These are phyloP conservation scores for Serilophus lunatus DNA, from an alignment of 2,113 vertebrate species.

Conservation along the genomic window DNA sequence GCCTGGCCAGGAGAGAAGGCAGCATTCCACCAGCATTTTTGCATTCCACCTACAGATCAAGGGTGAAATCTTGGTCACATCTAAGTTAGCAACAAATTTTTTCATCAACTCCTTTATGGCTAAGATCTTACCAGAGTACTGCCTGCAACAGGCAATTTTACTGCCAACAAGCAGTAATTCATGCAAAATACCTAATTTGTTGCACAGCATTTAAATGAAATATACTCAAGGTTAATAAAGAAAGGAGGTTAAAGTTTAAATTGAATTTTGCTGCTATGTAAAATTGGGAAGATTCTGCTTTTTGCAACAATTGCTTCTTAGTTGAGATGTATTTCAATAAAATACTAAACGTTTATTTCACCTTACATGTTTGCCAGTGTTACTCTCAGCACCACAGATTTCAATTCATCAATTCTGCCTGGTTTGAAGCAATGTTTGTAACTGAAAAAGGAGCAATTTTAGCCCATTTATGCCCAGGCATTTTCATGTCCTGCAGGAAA, in stretches of 20 bases:
- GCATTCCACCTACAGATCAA: constrained; percentile 8
- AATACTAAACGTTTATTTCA: neutral
- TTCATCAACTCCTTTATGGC: constrained; percentile 3
- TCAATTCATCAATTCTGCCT: neutral
- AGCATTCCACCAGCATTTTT: too few relatives aligned
- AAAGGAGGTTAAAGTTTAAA: neutral
- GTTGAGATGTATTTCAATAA: neutral
- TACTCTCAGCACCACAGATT: neutral
- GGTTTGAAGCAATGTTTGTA: neutral
- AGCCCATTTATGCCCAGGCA: neutral
- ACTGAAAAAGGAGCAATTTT: neutral
- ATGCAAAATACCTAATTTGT: neutral
- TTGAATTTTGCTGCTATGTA: neutral
- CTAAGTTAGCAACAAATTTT: neutral
- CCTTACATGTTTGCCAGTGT: neutral
- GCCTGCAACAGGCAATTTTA: neutral
- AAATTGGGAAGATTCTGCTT: neutral
- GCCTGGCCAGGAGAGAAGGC: neutral
- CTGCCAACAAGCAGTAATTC: neutral
- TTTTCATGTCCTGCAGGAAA: neutral
- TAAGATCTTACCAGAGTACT: constrained; percentile 24
- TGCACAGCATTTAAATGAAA: neutral
- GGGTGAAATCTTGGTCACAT: neutral
- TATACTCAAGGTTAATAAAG: neutral
- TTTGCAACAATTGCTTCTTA: neutral